These are phyloP conservation scores for Aspidiotus rigidus DNA, from an alignment of 2,888 invertebrate species.

Conservation along the genomic window DNA sequence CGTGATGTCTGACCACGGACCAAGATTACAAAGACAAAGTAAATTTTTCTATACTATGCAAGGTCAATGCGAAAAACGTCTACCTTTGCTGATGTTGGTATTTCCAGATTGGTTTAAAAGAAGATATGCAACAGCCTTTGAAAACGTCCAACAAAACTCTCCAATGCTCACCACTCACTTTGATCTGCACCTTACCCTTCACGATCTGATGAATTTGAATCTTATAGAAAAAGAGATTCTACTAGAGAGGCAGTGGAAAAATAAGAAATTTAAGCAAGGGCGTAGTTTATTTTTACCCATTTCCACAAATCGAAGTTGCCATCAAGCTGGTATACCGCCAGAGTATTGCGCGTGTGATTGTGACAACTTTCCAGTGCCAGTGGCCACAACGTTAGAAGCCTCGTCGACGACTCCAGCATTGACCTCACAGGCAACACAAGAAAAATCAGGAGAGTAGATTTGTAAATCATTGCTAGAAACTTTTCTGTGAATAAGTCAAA, in stretches of 20 bases:
- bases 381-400: no score
- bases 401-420: no score
- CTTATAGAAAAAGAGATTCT: background rate
- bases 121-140: background rate
- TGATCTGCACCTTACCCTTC: background rate
- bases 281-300: background rate
- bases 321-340: background rate
- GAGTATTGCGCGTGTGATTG: background rate
- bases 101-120: background rate
- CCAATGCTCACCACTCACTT: background rate
- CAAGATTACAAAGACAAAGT: background rate
- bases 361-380: no score
- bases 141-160: background rate
- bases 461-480: no score
- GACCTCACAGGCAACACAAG: no score
- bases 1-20: background rate
- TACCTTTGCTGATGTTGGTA: background rate
- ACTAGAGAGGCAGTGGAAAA: no score
- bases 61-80: background rate
- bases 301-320: background rate
- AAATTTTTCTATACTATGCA: background rate
- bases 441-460: no score
- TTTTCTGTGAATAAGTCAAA: no score
- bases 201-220: background rate
- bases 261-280: background rate